A percentile compares a stretch with the other conserved stretches of the same genome.
Evolutionary conservation across 2,888 invertebrate species (phyloP).

Genomic region (Drosophila meridionalis): DNA sequence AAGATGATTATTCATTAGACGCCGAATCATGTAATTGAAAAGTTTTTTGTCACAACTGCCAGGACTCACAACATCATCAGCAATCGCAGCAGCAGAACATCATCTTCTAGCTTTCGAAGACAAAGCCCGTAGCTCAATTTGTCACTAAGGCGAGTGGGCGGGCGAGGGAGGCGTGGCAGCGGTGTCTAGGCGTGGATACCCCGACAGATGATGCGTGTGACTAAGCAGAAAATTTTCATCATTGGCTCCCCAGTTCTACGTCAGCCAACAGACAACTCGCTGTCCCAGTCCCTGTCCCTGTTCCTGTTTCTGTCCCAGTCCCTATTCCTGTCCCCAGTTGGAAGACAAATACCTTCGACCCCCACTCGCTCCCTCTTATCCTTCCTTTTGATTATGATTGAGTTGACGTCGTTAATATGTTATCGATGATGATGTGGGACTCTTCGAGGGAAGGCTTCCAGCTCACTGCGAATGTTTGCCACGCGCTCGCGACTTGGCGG

Average conservation of each 20-base stretch:
- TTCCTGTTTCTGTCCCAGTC: background rate
- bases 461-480: constrained; percentile 10
- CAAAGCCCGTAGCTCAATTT: constrained; percentile 71
- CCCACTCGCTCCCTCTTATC: background rate
- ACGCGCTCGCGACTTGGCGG: constrained; percentile 22
- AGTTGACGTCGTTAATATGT: constrained; percentile 80
- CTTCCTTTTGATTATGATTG: constrained; percentile 72
- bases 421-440: constrained; percentile 52
- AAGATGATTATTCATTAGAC: constrained; percentile 56
- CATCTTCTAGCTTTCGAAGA: constrained; percentile 36
- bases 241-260: constrained; percentile 35
- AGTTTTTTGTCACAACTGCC: constrained; percentile 48
- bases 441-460: background rate
- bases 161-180: constrained; percentile 51
- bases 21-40: constrained; percentile 69
- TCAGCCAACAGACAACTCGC: constrained; percentile 27
- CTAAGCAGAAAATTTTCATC: constrained; percentile 64
- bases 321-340: background rate
- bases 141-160: constrained; percentile 57
- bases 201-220: constrained; percentile 63
- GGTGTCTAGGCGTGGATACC: constrained; percentile 19
- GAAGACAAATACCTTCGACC: background rate
- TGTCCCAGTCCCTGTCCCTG: constrained; percentile 1
- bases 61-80: constrained; percentile 33
- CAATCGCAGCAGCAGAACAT: constrained; percentile 1